These are phyloP conservation scores for Salvelinus alpinus DNA, from an alignment of 2,113 vertebrate species.

Conservation along the genomic window DNA sequence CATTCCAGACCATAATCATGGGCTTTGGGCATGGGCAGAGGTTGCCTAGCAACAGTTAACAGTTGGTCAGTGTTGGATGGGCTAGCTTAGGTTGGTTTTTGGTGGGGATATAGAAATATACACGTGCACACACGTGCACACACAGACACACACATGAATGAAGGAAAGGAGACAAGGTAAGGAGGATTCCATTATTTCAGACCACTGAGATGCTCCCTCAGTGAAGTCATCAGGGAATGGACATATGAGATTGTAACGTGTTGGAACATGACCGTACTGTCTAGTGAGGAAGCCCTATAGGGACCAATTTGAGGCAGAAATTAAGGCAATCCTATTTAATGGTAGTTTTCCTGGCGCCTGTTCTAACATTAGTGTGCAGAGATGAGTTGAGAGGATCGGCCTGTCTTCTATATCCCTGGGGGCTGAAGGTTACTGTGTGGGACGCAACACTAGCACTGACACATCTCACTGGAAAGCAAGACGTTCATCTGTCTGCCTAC, in stretches of 20 bases:
- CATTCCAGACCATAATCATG: slow-evolving; percentile 3
- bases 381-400: neutral
- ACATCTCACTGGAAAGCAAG: neutral
- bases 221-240: neutral
- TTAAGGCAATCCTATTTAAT: neutral
- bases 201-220: neutral
- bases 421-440: neutral
- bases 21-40: neutral
- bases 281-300: neutral
- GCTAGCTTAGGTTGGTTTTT: neutral
- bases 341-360: neutral
- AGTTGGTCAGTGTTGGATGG: neutral
- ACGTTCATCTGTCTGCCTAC: too few relatives aligned
- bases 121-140: too few relatives aligned
- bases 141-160: too few relatives aligned
- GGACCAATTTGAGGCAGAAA: neutral
- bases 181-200: too few relatives aligned
- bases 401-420: neutral
- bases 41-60: slow-evolving; percentile 2
- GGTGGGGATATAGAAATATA: neutral
- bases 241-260: neutral
- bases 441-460: neutral
- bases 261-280: neutral
- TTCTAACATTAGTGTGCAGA: neutral
- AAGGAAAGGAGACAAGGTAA: too few relatives aligned